phyloP scores from a whole-genome alignment of 2,797 vertebrate species.

The Hippopotamyrus pictus region DNA sequence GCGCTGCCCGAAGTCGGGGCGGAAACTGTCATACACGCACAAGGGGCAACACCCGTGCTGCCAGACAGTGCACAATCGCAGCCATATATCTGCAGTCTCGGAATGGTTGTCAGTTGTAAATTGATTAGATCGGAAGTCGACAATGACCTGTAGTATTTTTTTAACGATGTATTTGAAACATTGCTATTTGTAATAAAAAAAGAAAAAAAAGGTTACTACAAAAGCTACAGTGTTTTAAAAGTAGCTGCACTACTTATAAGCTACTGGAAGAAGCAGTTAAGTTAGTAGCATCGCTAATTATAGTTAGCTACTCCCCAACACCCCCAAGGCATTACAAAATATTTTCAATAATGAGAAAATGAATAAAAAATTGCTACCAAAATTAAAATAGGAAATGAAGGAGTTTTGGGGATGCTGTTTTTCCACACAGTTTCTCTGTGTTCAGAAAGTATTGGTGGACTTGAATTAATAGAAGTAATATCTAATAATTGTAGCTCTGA shows the following conservation, averaged over 20 bases:
- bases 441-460: neutral
- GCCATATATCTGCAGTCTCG: too few species aligned
- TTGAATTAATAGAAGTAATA: neutral
- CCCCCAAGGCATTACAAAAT: neutral
- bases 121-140: neutral
- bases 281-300: too few species aligned
- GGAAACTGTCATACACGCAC: neutral
- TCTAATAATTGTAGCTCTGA: neutral
- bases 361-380: neutral
- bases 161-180: neutral
- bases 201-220: neutral
- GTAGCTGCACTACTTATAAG: neutral
- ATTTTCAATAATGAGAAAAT: neutral
- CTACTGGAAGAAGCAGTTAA: neutral
- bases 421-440: neutral
- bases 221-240: neutral
- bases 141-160: too few species aligned
- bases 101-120: neutral
- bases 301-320: too few species aligned
- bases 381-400: neutral
- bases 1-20: neutral
- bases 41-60: neutral
- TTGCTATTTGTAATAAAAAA: neutral
- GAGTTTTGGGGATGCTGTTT: neutral
- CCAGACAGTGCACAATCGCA: too few species aligned